Base-by-base conservation (phyloP, 2,113 vertebrate genomes). In the Lontra canadensis region DNA sequence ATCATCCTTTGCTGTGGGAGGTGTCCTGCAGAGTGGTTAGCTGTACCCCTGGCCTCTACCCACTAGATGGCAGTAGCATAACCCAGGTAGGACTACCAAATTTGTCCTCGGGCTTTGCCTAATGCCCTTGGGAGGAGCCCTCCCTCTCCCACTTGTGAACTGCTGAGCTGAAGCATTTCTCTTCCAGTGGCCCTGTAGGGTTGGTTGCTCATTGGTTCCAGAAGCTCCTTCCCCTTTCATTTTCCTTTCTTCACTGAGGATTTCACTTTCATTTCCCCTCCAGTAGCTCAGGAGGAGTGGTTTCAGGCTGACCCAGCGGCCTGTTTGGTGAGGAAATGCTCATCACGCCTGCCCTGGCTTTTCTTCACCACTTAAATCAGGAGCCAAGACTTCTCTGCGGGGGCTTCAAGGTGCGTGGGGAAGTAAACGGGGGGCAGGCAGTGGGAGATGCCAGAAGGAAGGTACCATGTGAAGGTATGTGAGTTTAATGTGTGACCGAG, bases 211-310 rank as follows among this genome's bases (percentile, higher is more conserved):
- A 7, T 73, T 57, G 71, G 36, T 26, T 47, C 29, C 42, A 59
- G 80, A 83, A 85, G 49, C n/a, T 80, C 55, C 80, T 79, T 84
- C 78, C 67, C 14, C 73, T 39, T 73, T 88, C 26, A 14, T 90
- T 31, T 90, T 94, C 44, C 59, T 25, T 69, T 4, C 3, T 18
- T 29, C 25, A 4, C 7, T 61, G 7, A 44, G 57, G 88, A 59
- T 82, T 96, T 97, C 79, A 89, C 59, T 98, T 98, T 97, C 97
- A 6, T 26, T 97, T 97, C 90, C 91, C 71, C 34, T 23, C 25
- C 39, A 47, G 42, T 55, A 6, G 9, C 65, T 79, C 9, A 11
- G 61, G 69, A 73, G 69, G 42, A 71, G 20, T 34, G 29, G 6
- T 52, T 79, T 76, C 63, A 4, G n/a, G 21, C 20, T 3, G 44